Evolutionary conservation across 2,113 vertebrate genomes (phyloP).

Genomic region (Poecile atricapillus): DNA sequence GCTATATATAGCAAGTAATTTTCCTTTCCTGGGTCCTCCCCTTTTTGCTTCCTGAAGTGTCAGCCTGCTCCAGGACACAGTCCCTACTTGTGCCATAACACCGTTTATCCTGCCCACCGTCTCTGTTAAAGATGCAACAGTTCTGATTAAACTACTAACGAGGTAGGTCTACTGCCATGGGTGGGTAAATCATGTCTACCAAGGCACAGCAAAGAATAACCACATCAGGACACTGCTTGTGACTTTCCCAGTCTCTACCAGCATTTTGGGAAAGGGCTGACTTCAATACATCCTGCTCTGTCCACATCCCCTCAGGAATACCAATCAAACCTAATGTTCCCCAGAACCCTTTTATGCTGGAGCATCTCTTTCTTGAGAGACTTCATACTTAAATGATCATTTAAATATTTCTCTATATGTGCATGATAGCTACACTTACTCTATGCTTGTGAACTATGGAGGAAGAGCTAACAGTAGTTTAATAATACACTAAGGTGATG

Average conservation of each 20-base stretch:
- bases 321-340: background rate
- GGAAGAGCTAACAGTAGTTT: background rate
- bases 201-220: background rate
- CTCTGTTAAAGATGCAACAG: background rate
- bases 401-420: background rate
- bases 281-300: background rate
- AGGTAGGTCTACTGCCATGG: background rate
- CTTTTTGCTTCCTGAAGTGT: background rate
- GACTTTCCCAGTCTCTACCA: background rate
- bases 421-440: background rate
- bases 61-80: background rate
- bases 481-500: conserved; percentile 30
- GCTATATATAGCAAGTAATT: background rate
- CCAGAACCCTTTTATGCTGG: background rate
- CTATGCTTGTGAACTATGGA: background rate
- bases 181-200: background rate
- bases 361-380: background rate
- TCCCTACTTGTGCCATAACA: background rate
- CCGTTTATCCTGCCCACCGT: background rate
- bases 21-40: background rate
- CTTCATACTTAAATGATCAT: background rate
- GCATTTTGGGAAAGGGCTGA: background rate
- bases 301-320: background rate
- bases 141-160: background rate
- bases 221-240: background rate